phyloP scores from a whole-genome alignment of 2,797 vertebrate genomes.

The Anguilla marmorata region DNA sequence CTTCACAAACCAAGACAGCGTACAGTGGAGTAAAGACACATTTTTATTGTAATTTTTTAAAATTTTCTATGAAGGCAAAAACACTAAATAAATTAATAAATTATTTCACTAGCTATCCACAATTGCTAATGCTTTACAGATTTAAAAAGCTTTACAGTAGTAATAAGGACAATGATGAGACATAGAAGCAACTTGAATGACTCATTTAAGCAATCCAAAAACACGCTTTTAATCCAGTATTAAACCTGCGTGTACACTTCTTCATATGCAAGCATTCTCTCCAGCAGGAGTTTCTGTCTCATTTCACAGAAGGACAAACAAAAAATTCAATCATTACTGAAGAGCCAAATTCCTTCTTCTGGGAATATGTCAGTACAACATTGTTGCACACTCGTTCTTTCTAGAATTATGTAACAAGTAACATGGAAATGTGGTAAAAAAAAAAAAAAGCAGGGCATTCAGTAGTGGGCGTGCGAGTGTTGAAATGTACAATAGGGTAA shows the following conservation, averaged over 20 bases:
- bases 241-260: conserved; percentile 64
- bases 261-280: conserved; percentile 62
- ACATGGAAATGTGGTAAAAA: conserved; percentile 36
- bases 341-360: conserved; percentile 13
- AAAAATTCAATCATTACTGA: conserved; percentile 41
- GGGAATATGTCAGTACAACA: conserved; percentile 6
- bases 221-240: conserved; percentile 57
- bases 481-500: conserved; percentile 2
- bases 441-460: not conserved
- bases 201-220: not conserved
- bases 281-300: conserved; percentile 66
- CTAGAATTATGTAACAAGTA: conserved; percentile 46
- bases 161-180: conserved; percentile 43
- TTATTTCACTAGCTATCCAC: conserved; percentile 91
- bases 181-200: not conserved
- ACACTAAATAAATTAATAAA: conserved; percentile 98
- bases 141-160: conserved; percentile 77
- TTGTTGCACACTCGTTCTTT: conserved; percentile 41
- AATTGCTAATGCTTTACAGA: conserved; percentile 58
- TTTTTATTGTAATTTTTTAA: conserved; percentile 21
- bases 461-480: not conserved
- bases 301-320: conserved; percentile 61
- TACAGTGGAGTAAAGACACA: conserved; percentile 69
- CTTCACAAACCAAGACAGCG: conserved; percentile 74
- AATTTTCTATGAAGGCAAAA: conserved; percentile 65